A percentile compares a stretch with the other conserved stretches of the same genome.
These are phyloP conservation scores for Spizaetus ornatus DNA, from an alignment of 2,113 vertebrate genomes.

Conservation along the genomic window DNA sequence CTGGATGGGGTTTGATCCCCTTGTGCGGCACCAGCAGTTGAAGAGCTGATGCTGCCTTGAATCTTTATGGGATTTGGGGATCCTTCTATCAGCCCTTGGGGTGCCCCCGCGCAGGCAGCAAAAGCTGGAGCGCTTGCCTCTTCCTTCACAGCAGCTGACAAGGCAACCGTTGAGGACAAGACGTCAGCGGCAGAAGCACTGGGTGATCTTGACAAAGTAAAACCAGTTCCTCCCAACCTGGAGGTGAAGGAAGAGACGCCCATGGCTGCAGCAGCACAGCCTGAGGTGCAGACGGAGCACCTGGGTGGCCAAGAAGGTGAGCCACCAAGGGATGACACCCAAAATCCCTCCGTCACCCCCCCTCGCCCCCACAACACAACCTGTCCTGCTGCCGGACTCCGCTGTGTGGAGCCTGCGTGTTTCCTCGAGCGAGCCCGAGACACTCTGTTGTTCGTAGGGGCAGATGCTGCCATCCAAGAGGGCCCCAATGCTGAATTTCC, in stretches of 20 bases:
- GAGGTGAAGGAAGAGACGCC: neutral
- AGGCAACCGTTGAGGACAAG: neutral
- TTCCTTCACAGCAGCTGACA: neutral
- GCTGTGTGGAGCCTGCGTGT: neutral
- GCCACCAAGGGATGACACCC: rapidly evolving
- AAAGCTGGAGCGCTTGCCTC: neutral
- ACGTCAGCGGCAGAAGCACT: rapidly evolving
- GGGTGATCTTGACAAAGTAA: neutral
- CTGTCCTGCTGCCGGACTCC: neutral
- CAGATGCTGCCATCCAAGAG: neutral
- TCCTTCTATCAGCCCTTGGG: neutral
- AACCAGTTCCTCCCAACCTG: rapidly evolving
- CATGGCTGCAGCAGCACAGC: neutral
- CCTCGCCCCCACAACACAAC: neutral
- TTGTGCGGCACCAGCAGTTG: neutral
- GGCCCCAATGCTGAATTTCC: neutral
- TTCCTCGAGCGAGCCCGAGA: rapidly evolving
- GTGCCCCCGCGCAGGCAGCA: neutral
- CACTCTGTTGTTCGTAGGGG: neutral
- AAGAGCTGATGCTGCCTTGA: neutral
- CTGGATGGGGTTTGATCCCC: neutral
- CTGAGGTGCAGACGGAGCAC: neutral
- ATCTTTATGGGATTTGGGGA: neutral
- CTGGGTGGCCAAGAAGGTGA: neutral
- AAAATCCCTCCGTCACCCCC: neutral